A percentile compares a stretch with the other conserved stretches of the same genome.
Conservation (phyloP, 2,797 vertebrate species). For the Pipistrellus pygmaeus region DNA sequence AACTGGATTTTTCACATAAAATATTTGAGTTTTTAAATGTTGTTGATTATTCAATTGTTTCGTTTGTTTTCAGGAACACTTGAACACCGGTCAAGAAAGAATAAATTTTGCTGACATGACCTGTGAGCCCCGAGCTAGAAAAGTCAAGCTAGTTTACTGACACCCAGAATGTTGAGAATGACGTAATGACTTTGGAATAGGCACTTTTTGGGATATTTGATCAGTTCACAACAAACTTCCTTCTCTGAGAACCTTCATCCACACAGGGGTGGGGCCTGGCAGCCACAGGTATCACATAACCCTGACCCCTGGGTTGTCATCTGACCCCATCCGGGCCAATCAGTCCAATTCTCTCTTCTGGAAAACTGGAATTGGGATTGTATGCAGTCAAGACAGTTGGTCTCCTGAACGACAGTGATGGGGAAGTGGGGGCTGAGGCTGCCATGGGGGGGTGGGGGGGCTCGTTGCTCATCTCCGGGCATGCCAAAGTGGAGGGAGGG, state of each 20-base stretch:
- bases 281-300: background rate
- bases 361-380: background rate
- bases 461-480: background rate
- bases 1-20: background rate
- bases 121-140: background rate
- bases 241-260: background rate
- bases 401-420: background rate
- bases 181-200: background rate
- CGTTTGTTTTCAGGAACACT: background rate
- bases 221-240: background rate
- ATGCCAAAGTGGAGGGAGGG: background rate
- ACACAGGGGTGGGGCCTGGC: background rate
- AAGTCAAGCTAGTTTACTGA: background rate
- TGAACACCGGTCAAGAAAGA: background rate
- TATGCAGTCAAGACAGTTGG: background rate
- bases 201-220: background rate
- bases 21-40: background rate
- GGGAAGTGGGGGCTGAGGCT: background rate
- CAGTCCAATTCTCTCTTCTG: background rate
- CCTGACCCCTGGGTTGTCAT: background rate
- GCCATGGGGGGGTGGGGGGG: background rate
- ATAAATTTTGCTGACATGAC: background rate
- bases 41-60: background rate
- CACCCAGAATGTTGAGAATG: background rate
- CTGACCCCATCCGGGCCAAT: background rate